Evolutionary conservation across 2,888 invertebrate species (phyloP).

Genomic region (Heteropelma amictum): DNA sequence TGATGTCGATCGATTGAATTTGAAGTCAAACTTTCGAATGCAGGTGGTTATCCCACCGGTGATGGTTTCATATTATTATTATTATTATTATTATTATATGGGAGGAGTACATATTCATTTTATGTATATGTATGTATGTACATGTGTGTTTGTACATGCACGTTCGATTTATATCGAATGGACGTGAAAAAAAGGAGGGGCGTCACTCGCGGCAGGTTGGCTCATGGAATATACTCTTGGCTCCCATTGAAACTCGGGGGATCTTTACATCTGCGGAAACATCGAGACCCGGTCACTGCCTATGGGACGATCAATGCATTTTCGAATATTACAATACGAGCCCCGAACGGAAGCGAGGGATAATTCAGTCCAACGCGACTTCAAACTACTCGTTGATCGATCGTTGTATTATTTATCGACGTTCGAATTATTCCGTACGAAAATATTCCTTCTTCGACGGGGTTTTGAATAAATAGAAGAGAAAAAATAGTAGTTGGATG

Average conservation of each 20-base stretch:
- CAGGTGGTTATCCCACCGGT: neutral
- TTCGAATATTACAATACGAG: neutral
- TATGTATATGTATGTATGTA: neutral
- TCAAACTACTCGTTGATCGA: neutral
- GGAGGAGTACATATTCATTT: too few species aligned
- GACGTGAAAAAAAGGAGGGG: too few species aligned
- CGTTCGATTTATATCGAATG: too few species aligned
- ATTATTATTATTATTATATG: neutral
- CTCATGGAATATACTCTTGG: conserved; percentile 2
- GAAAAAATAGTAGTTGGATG: too few species aligned
- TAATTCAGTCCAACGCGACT: neutral
- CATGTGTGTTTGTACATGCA: neutral
- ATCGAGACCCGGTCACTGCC: conserved; percentile 6
- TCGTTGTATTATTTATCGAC: too few species aligned
- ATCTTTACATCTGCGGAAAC: conserved; percentile 32
- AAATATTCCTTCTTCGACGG: neutral
- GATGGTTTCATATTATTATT: conserved; percentile 6
- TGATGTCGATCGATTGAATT: too few species aligned
- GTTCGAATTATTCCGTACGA: neutral
- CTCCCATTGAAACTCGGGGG: neutral
- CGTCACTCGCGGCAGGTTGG: neutral
- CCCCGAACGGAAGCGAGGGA: neutral
- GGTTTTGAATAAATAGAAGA: too few species aligned
- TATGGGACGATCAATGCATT: neutral
- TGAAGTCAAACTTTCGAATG: too few species aligned